A percentile compares a stretch with the other conserved stretches of the same genome.
Conservation (phyloP, 2,888 invertebrate genomes). For the Melanophora roralis region DNA sequence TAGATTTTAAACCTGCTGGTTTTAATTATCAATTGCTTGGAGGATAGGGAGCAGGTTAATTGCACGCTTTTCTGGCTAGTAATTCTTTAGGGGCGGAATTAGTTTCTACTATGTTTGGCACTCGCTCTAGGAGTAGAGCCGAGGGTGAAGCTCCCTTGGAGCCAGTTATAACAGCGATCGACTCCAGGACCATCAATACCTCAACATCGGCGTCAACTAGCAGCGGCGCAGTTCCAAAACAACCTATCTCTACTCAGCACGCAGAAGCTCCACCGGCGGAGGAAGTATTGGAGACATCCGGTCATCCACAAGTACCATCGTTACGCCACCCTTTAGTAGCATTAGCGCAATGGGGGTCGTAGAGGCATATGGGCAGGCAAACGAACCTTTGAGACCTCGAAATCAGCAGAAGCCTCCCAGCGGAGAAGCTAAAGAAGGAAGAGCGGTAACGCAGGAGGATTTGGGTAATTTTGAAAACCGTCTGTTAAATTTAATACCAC, state of each 20-base stretch:
- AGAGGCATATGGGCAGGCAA: neutral
- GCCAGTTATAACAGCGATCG: too few species aligned
- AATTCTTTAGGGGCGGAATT: too few species aligned
- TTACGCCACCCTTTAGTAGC: neutral
- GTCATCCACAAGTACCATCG: neutral
- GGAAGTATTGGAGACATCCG: neutral
- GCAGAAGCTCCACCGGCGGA: neutral
- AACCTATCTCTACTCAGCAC: neutral
- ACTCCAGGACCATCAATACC: neutral
- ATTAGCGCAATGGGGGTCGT: neutral
- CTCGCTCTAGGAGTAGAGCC: neutral
- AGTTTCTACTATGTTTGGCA: neutral
- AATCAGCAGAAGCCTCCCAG: neutral
- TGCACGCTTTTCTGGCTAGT: too few species aligned
- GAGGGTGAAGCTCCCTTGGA: neutral
- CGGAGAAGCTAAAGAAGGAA: neutral
- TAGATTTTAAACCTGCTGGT: too few species aligned
- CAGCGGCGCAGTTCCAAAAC: neutral
- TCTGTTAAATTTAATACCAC: neutral
- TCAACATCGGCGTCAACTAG: neutral
- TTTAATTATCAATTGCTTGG: too few species aligned
- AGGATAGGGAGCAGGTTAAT: too few species aligned
- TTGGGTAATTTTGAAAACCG: neutral
- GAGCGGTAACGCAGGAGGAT: neutral
- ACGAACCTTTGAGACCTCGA: neutral